Conservation (phyloP, 2,797 vertebrate genomes). For the Ibycter americanus region DNA sequence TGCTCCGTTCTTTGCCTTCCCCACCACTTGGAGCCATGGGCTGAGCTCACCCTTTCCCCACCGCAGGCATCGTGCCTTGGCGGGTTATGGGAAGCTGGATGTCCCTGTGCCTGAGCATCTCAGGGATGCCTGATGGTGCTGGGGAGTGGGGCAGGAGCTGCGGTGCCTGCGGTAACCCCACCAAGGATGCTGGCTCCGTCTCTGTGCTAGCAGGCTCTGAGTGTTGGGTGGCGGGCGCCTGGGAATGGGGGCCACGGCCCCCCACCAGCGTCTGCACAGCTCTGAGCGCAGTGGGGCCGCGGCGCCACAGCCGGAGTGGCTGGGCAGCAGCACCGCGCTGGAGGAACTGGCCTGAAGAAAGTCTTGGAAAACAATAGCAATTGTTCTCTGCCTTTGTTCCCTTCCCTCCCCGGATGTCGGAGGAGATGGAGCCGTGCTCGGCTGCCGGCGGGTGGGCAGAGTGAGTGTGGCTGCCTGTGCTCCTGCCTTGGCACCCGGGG, state of each 20-base stretch:
- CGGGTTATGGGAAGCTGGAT: not conserved
- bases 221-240: not conserved
- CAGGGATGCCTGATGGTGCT: accelerated
- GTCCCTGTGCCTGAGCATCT: not conserved
- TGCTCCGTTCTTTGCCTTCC: not conserved
- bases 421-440: not conserved
- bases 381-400: slow-evolving; percentile 54
- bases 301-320: not conserved
- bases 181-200: accelerated
- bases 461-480: not conserved
- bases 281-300: accelerated
- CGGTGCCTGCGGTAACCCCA: accelerated
- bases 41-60: not conserved
- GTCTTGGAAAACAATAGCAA: slow-evolving; percentile 45
- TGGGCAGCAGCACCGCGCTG: not conserved
- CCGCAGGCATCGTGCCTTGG: accelerated
- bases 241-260: accelerated
- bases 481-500: not conserved
- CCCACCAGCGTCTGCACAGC: accelerated
- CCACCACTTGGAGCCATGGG: accelerated
- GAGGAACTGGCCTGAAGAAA: slow-evolving; percentile 10
- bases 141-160: not conserved
- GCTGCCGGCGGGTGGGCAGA: slow-evolving; percentile 7
- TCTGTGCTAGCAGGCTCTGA: accelerated
- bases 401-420: not conserved